A percentile compares a stretch with the other conserved stretches of the same genome.
Evolutionary conservation across 2,113 vertebrate genomes (phyloP).

Genomic region (Globicephala melas): DNA sequence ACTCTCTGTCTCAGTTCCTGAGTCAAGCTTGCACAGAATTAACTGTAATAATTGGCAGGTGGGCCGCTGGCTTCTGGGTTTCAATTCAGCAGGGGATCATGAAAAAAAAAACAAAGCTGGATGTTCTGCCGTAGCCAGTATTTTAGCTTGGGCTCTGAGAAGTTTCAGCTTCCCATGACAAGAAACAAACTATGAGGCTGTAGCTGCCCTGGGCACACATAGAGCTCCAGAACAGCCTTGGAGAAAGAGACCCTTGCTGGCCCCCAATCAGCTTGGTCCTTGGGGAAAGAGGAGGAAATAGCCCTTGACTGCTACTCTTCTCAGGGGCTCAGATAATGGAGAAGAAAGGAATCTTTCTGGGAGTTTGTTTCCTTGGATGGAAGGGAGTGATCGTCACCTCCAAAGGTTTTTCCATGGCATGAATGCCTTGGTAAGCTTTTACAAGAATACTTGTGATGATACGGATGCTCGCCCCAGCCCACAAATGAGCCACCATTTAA

Average conservation of each 20-base stretch:
- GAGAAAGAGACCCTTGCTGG: background rate
- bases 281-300: background rate
- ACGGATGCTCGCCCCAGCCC: rapidly evolving
- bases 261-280: background rate
- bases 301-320: background rate
- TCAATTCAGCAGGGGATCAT: constrained; percentile 24
- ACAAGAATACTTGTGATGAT: background rate
- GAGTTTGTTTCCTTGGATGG: background rate
- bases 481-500: rapidly evolving
- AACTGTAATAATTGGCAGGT: constrained; percentile 75
- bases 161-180: constrained; percentile 7
- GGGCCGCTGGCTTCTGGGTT: constrained; percentile 57
- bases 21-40: constrained; percentile 38
- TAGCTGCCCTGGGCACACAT: constrained; percentile 5
- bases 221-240: background rate
- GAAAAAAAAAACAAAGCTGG: background rate
- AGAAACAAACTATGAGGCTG: constrained; percentile 17
- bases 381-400: background rate
- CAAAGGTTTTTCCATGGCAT: background rate
- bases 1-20: constrained; percentile 30
- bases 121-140: background rate
- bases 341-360: background rate
- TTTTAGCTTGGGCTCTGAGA: constrained; percentile 47
- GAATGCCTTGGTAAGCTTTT: background rate
- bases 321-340: background rate